Evolutionary conservation across 2,797 vertebrate species (phyloP).

Genomic region (Thunnus albacares): DNA sequence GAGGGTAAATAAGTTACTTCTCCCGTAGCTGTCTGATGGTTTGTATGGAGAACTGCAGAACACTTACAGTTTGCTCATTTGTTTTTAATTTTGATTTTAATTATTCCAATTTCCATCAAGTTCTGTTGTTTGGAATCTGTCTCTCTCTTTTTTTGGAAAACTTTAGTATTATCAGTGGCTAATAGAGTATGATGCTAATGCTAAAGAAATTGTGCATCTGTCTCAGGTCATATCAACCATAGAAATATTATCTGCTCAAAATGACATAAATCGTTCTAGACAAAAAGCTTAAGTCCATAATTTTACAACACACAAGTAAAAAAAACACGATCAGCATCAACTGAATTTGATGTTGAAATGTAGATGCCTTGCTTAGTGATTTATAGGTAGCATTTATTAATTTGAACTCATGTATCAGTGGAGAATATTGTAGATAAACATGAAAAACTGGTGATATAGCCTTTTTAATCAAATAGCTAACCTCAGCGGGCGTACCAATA

Average conservation of each 20-base stretch:
- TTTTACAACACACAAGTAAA: constrained; percentile 2
- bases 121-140: too few species aligned
- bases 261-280: neutral
- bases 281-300: neutral
- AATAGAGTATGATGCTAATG: neutral
- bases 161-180: neutral
- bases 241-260: constrained; percentile 13
- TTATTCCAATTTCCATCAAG: too few species aligned
- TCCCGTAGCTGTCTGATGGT: neutral
- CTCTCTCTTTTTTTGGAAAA: neutral
- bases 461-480: constrained; percentile 18
- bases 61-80: neutral
- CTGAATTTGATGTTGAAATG: neutral
- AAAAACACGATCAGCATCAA: neutral
- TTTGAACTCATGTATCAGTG: constrained; percentile 1
- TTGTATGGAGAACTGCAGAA: neutral
- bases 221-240: neutral
- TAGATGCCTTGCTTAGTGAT: constrained; percentile 16
- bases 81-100: neutral
- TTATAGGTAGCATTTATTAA: neutral
- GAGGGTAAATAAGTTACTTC: constrained; percentile 30
- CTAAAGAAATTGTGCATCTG: neutral
- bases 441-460: neutral
- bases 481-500: neutral
- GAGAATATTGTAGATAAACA: neutral